Evolutionary conservation across 2,113 vertebrate genomes (phyloP).

Genomic region (Xenopus tropicalis): UCB_Xtro_10.0 CM004451.2:50546501-50547000

Average conservation of each 20-base stretch:
- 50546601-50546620: too few relatives aligned
- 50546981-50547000: slow-evolving; percentile 10
- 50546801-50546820: background rate
- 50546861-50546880: slow-evolving; percentile 47
- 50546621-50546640: too few relatives aligned
- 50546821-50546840: background rate
- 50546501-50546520: too few relatives aligned
- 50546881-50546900: slow-evolving; percentile 29
- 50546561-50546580: too few relatives aligned
- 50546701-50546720: too few relatives aligned
- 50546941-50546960: slow-evolving; percentile 48
- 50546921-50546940: slow-evolving; percentile 43
- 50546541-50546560: too few relatives aligned
- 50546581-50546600: too few relatives aligned
- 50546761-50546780: background rate
- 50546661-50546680: too few relatives aligned
- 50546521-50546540: too few relatives aligned
- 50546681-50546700: too few relatives aligned
- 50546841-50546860: slow-evolving; percentile 34
- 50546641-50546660: too few relatives aligned
- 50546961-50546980: slow-evolving; percentile 26
- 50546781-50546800: background rate
- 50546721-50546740: too few relatives aligned
- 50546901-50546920: slow-evolving; percentile 45
- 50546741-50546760: background rate